Conservation (phyloP, 2,797 vertebrate genomes). For the Miichthys miiuy region DNA sequence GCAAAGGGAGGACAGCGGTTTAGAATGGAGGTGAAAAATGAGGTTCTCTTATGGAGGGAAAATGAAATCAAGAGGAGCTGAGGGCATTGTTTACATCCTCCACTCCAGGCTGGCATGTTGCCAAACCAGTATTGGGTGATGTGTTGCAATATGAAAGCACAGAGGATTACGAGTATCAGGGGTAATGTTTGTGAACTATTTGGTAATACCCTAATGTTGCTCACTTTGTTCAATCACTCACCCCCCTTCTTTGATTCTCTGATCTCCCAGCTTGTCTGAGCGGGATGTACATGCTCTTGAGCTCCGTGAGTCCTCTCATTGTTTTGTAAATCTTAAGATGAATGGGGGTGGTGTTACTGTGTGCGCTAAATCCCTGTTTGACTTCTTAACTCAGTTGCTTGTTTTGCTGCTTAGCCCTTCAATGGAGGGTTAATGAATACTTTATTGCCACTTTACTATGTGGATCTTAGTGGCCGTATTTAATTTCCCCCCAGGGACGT, state of each 20-base stretch:
- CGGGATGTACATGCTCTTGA: conserved; percentile 48
- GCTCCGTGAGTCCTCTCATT: conserved; percentile 60
- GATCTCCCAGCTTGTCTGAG: conserved; percentile 62
- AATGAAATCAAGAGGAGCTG: conserved; percentile 57
- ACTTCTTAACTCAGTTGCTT: conserved; percentile 79
- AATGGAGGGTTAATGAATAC: conserved; percentile 84
- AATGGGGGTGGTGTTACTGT: conserved; percentile 49
- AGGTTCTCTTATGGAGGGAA: conserved; percentile 54
- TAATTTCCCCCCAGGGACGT: conserved; percentile 78
- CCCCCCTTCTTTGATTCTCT: conserved; percentile 43
- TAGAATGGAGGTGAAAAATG: conserved; percentile 79
- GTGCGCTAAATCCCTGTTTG: conserved; percentile 75
- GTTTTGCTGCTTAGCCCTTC: conserved; percentile 79
- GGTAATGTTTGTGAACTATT: conserved; percentile 57
- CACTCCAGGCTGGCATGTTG: conserved; percentile 39
- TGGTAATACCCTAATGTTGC: conserved; percentile 56
- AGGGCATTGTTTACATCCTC: conserved; percentile 67
- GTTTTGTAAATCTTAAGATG: conserved; percentile 74
- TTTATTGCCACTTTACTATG: conserved; percentile 83
- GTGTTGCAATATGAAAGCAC: conserved; percentile 61
- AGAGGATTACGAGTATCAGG: conserved; percentile 62
- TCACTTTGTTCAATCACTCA: conserved; percentile 51
- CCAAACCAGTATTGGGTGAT: conserved; percentile 56
- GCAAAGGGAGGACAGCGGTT: conserved; percentile 66
- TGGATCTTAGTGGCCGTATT: conserved; percentile 80